Evolutionary conservation across 64 coral and sea anemone genomes (phyloP), one percentile per base, ranked within the genome.

Genomic region (Montipora capricornis): DNA sequence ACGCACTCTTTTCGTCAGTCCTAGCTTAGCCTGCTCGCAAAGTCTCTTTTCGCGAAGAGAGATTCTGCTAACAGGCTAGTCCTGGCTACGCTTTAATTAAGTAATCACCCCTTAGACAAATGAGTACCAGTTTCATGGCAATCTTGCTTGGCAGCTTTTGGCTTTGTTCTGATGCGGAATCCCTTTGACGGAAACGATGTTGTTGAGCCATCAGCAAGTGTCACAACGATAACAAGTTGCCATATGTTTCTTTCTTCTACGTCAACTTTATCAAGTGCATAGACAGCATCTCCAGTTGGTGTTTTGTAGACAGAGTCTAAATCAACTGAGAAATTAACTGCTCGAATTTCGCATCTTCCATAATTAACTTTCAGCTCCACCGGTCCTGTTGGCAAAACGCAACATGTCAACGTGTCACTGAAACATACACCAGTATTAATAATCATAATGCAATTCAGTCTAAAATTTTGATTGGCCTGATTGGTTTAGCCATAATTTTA

Each of bases 301-400:
- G 83, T 95, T 59, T 92, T 97, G 78, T 97, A 97, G n/a, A 95
- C 93, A 8, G 96, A 97, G 68, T 97, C 96, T 4, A 97, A 53
- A 45, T 97, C 79, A 37, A 97, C 78, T 26, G 84, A 91, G n/a
- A 97, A 92, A 45, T 92, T 48, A 11, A 87, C 91, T 16, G 49
- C 51, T 16, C 89, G 68, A 5, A 61, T 19, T 70, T 90, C 91
- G 22, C 59, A 22, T 66, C 61, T 78, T 57, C 84, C 48, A 14
- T 80, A 57, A 8, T 4, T 73, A 50, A 97, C 93, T 24, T 71
- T 68, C 15, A 97, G 84, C 44, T 77, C 82, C n/a, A 95, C 14
- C 0, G 96, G 76, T 26, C 96, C 96, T 97, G 84, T 64, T 64
- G 61, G 14, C 9, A 64, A 3, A 64, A 64, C 61, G 14, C 9